Evolutionary conservation across 2,797 vertebrate genomes (phyloP), one percentile per base, ranked within the genome.

Genomic region (Megaceryle alcyon): DNA sequence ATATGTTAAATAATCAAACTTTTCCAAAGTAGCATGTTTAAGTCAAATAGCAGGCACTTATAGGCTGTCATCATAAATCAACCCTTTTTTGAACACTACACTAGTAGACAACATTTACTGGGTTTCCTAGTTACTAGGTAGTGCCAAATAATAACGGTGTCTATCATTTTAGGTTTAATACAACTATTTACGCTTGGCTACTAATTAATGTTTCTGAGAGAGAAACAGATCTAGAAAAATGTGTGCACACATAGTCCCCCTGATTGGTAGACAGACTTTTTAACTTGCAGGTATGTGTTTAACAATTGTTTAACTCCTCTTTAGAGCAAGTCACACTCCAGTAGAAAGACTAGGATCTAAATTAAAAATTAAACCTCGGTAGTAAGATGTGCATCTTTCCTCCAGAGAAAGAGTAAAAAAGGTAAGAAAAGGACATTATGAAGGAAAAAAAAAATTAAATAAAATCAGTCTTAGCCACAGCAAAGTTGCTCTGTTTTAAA

Each of bases 1-100:
- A 86, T 90, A 72, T 78, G 59, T 93, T 94, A 92, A 88, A 95
- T 65, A 69, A 92, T 33, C 66, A 57, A 91, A 82, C 20, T 84
- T 95, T 91, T 85, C 86, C 37, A 37, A 92, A 88, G 43, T 31
- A 73, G 12, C 51, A 61, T 1, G 5, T 28, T 56, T 65, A 93
- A 97, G 79, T 70, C 81, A 65, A 70, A 80, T 2, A 72, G 61
- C 29, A 77, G 89, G 86, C 86, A 79, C 57, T 85, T 39, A 43
- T 22, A 14, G 60, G 41, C 26, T 88, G 33, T 16, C 81, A 83
- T 15, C 49, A 81, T 41, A 75, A 84, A 8, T 17, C 53, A 79
- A 54, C 7, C 28, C 14, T 5, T 3, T 60, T 86, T 12, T 85
- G 48, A 82, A 64, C 48, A 35, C 37, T 15, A 23, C 22, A n/a